Evolutionary conservation across 2,888 invertebrate species (phyloP), one percentile per base, ranked within the genome.

Genomic region (Drosophila heteroneura): DNA sequence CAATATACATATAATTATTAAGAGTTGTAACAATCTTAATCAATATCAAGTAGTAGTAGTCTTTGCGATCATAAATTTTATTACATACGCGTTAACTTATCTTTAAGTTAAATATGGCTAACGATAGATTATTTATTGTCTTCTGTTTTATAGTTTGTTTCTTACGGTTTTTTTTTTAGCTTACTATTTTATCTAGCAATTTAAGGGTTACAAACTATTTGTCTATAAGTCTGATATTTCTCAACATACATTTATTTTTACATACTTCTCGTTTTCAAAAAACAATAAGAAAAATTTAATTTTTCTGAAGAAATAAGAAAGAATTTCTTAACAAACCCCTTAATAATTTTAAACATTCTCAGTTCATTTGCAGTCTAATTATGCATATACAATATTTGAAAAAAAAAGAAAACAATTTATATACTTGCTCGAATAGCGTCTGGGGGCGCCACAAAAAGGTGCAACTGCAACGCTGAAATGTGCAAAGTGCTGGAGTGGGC

Each of bases 291-390:
- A 44, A 16, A 2, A 1, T 9, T 5, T 10, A 5, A 51, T 12
- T 19, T 10, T 28, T 51, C n/a, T 28, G 3, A 9, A 35, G 9
- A 41, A 30, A 41, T 12, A 14, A 0, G 14, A 2, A 59, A 5
- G 14, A 26, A 51, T 37, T n/a, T 52, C 3, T 19, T 3, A 33
- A 53, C 44, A 35, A 35, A 19, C 19, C 14, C 19, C 2, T 14
- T 28, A 69, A 44, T 28, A 80, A 83, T 81, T 82, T 64, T 2
- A 47, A 35, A 32, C 22, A 73, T 62, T 70, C 60, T 22, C 33
- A 30, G 44, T 28, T 85, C 82, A 83, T 83, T 83, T 85, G 77
- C 83, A 85, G 32, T 32, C 22, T 32, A 44, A 58, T 47, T 30
- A 53, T 22, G 28, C 39, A 53, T 44, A 44, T 9, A 52, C 33